Base-by-base conservation (phyloP, 2,113 vertebrate genomes). In the Kryptolebias marmoratus region DNA sequence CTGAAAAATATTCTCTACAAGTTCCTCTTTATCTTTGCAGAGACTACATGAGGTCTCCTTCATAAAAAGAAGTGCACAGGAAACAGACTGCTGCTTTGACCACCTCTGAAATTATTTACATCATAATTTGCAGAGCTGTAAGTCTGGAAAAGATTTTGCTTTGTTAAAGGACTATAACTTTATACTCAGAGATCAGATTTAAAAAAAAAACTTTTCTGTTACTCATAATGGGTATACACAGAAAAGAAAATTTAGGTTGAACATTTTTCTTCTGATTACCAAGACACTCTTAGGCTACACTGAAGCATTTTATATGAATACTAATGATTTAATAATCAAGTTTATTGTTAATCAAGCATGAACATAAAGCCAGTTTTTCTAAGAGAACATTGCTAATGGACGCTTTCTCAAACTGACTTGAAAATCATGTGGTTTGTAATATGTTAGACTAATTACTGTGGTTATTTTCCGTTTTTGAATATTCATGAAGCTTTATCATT, bases 61-160 rank as follows among this genome's bases (percentile, higher is more conserved):
- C 39, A 42, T 42, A 42, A 42, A 42, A 42, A 9, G 8, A 42
- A 11, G 2, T 7, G 4, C 22, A 28, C 8, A 14, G 62, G 80
- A 85, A 70, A 65, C 73, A 73, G 69, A 56, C 68, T 50, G 67
- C 31, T 32, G 36, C 66, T 85, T 77, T 77, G 72, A 76, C 70
- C 66, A 55, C 75, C 48, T 80, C 64, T 81, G 77, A 54, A 75
- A 74, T 87, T 83, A 74, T 87, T 83, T 75, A 77, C 50, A 28
- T 53, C 72, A 66, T 81, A 83, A 83, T 83, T 70, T 83, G 69
- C 16, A 39, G 68, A 64, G 64, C 30, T 45, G 73, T 1, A 42
- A 9, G 39, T 42, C 39, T 42, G 5, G 5, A 42, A 42, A 4
- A 68, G 77, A 62, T 80, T 75, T 86, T 52, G 5, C 16, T 5